These are phyloP conservation scores for Hyposoter didymator DNA, from an alignment of 2,888 invertebrate species.

Conservation along the genomic window DNA sequence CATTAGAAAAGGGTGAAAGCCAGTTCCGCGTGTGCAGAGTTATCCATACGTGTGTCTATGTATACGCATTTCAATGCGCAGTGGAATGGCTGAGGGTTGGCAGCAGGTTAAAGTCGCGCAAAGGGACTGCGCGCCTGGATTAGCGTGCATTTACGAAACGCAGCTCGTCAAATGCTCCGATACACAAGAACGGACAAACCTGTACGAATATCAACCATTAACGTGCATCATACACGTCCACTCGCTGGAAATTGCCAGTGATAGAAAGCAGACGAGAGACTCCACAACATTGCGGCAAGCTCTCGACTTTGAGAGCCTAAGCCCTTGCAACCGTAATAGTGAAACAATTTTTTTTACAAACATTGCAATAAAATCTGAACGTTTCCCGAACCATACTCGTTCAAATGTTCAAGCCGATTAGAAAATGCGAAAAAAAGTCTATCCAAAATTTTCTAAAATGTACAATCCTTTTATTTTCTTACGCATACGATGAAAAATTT, in stretches of 20 bases:
- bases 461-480: not conserved
- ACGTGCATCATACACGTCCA: constrained; percentile 39
- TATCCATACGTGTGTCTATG: not conserved
- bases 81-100: constrained; percentile 43
- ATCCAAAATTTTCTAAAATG: not conserved
- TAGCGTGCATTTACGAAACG: constrained; percentile 79
- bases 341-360: constrained; percentile 76
- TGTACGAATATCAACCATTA: constrained; percentile 47
- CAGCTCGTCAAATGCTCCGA: constrained; percentile 65
- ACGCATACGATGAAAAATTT: not conserved
- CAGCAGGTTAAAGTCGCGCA: constrained; percentile 55
- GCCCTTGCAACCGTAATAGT: constrained; percentile 76
- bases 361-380: not conserved
- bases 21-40: not conserved
- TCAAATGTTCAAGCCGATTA: not conserved
- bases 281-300: constrained; percentile 29
- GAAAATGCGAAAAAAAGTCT: not conserved
- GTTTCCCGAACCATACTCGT: not conserved
- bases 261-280: constrained; percentile 14
- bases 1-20: constrained; percentile 56
- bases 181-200: constrained; percentile 59
- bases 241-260: constrained; percentile 51
- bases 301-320: constrained; percentile 60
- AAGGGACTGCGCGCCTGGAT: constrained; percentile 73
- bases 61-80: constrained; percentile 24